Evolutionary conservation across 1,140 invertebrate genomes (phyloP).

Genomic region (Belonocnema kinseyi): DNA sequence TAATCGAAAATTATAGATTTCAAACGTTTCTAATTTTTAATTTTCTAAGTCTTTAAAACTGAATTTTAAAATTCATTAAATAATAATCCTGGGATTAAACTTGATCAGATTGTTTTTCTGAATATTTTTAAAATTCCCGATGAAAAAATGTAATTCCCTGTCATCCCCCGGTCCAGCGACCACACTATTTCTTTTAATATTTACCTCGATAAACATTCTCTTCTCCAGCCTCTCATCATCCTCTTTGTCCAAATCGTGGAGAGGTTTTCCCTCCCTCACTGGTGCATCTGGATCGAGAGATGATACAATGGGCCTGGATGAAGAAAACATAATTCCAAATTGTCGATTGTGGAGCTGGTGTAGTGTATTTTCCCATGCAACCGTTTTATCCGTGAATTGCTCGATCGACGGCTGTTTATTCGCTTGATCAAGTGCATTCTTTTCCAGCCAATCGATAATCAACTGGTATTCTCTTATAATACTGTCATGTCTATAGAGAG

Average conservation of each 20-base stretch:
- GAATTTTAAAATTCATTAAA: too few relatives aligned
- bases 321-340: slow-evolving; percentile 76
- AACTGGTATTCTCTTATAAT: slow-evolving; percentile 87
- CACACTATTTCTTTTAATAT: not conserved
- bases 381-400: slow-evolving; percentile 85
- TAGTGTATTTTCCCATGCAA: slow-evolving; percentile 94
- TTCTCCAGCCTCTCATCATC: slow-evolving; percentile 88
- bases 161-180: too few relatives aligned
- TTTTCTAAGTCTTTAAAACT: too few relatives aligned
- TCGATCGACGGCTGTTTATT: slow-evolving; percentile 80
- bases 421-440: slow-evolving; percentile 84
- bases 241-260: slow-evolving; percentile 93
- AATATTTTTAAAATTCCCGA: too few relatives aligned
- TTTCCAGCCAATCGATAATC: slow-evolving; percentile 95
- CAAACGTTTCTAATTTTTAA: too few relatives aligned
- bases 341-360: slow-evolving; percentile 83
- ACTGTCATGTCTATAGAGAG: slow-evolving; percentile 80
- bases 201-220: slow-evolving; percentile 73
- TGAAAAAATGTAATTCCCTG: too few relatives aligned
- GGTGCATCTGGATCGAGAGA: slow-evolving; percentile 96
- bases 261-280: slow-evolving; percentile 83
- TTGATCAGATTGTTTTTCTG: too few relatives aligned
- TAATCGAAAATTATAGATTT: too few relatives aligned
- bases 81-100: too few relatives aligned
- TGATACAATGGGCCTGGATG: slow-evolving; percentile 80